Evolutionary conservation across 2,888 invertebrate species (phyloP).

Genomic region (Craniophora ligustri): DNA sequence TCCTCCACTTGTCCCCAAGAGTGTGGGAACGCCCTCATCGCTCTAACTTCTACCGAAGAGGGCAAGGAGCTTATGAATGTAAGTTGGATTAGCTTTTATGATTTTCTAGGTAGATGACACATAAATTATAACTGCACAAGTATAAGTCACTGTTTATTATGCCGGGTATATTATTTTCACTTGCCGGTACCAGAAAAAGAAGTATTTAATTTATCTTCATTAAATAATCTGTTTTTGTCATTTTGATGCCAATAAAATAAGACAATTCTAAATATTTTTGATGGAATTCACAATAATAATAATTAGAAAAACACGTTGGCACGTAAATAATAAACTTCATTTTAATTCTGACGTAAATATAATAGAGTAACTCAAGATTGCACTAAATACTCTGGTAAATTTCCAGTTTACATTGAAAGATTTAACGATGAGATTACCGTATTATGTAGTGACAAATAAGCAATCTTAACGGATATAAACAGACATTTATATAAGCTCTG

Average conservation of each 20-base stretch:
- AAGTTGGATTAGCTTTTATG: slow-evolving; percentile 66
- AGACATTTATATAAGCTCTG: slow-evolving; percentile 15
- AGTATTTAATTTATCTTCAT: too few relatives aligned
- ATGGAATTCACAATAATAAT: neutral
- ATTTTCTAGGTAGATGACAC: too few relatives aligned
- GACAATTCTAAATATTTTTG: too few relatives aligned
- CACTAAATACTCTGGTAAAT: slow-evolving; percentile 27
- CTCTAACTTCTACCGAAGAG: slow-evolving; percentile 93
- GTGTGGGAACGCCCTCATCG: slow-evolving; percentile 93
- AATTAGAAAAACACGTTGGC: neutral
- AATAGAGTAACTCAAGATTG: slow-evolving; percentile 4
- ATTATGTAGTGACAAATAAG: slow-evolving; percentile 34
- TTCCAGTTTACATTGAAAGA: slow-evolving; percentile 33
- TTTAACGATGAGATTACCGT: slow-evolving; percentile 20
- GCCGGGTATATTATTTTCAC: too few relatives aligned
- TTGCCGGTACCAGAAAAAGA: too few relatives aligned
- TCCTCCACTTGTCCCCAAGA: slow-evolving; percentile 90
- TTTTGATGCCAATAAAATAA: too few relatives aligned
- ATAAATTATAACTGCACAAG: too few relatives aligned
- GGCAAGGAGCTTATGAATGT: slow-evolving; percentile 93
- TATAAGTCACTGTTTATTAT: too few relatives aligned
- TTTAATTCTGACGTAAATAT: slow-evolving; percentile 1
- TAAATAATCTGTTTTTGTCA: too few relatives aligned
- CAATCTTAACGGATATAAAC: slow-evolving; percentile 18
- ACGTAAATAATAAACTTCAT: neutral